These are phyloP conservation scores for Mus spicilegus DNA, from an alignment of 2,113 vertebrate genomes.

Conservation along the genomic window DNA sequence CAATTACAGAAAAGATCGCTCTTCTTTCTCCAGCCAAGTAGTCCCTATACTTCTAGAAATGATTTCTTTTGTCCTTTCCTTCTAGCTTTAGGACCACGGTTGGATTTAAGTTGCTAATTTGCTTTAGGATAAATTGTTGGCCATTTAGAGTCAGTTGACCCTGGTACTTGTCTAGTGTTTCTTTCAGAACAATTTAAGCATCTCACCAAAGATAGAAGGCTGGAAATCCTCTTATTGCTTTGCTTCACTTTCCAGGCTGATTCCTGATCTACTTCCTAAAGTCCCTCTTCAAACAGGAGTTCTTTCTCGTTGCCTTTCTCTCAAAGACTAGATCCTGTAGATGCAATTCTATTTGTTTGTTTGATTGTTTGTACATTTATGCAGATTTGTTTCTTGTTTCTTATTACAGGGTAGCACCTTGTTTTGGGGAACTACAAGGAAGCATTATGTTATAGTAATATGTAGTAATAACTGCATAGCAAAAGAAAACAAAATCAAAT, in stretches of 20 bases:
- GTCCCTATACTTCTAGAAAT: slow-evolving; percentile 31
- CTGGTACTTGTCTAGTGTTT: background rate
- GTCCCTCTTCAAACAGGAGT: slow-evolving; percentile 12
- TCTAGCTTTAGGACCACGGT: background rate
- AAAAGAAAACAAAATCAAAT: background rate
- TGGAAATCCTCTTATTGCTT: background rate
- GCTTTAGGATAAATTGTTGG: slow-evolving; percentile 56
- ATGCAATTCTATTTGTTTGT: slow-evolving; percentile 24
- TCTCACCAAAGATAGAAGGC: slow-evolving; percentile 40
- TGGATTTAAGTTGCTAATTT: slow-evolving; percentile 56
- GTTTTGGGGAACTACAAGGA: background rate
- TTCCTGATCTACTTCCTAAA: background rate
- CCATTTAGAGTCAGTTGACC: slow-evolving; percentile 18
- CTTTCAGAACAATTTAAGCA: slow-evolving; percentile 19
- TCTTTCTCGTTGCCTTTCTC: slow-evolving; percentile 49
- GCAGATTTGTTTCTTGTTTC: slow-evolving; percentile 54
- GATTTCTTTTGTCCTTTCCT: background rate
- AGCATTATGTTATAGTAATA: background rate
- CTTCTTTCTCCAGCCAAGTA: background rate
- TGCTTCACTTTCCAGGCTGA: slow-evolving; percentile 22
- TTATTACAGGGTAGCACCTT: background rate
- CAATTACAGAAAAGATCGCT: background rate
- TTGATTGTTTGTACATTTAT: background rate
- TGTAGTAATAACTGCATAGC: background rate
- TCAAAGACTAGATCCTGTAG: slow-evolving; percentile 20